Conservation (phyloP, 1,140 invertebrate species). For the Triops longicaudatus region DNA sequence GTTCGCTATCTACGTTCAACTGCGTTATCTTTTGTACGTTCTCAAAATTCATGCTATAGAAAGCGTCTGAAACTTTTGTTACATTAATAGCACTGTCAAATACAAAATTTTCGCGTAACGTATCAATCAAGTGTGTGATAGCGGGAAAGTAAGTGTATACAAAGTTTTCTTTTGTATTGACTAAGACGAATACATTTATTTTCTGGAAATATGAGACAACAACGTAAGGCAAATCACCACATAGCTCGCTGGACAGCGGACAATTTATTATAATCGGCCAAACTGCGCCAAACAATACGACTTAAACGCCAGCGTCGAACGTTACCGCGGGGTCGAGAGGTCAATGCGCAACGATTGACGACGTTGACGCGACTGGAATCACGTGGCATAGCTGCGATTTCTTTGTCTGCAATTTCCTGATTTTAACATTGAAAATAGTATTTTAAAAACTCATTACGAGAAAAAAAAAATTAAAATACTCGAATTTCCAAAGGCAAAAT, state of each 20-base stretch:
- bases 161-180: conserved; percentile 18
- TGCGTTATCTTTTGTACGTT: too few relatives aligned
- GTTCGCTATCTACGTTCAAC: too few relatives aligned
- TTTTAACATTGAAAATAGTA: too few relatives aligned
- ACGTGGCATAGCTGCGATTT: conserved; percentile 64
- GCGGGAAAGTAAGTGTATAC: background rate
- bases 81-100: too few relatives aligned
- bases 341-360: conserved; percentile 65
- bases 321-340: conserved; percentile 63
- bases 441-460: too few relatives aligned
- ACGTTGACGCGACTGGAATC: conserved; percentile 57
- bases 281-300: conserved; percentile 73
- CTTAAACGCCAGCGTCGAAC: conserved; percentile 70
- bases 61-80: too few relatives aligned
- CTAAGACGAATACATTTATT: conserved; percentile 6
- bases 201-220: background rate
- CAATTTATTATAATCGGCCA: conserved; percentile 85
- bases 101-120: too few relatives aligned
- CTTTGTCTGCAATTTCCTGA: conserved; percentile 57
- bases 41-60: too few relatives aligned
- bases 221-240: conserved; percentile 51
- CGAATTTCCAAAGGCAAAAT: conserved; percentile 67
- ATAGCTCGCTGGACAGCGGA: conserved; percentile 77
- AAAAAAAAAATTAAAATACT: conserved; percentile 32
- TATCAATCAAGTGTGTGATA: too few relatives aligned